Conservation (phyloP, 2,888 invertebrate species). For the Mongoloraphidia duomilia region DNA sequence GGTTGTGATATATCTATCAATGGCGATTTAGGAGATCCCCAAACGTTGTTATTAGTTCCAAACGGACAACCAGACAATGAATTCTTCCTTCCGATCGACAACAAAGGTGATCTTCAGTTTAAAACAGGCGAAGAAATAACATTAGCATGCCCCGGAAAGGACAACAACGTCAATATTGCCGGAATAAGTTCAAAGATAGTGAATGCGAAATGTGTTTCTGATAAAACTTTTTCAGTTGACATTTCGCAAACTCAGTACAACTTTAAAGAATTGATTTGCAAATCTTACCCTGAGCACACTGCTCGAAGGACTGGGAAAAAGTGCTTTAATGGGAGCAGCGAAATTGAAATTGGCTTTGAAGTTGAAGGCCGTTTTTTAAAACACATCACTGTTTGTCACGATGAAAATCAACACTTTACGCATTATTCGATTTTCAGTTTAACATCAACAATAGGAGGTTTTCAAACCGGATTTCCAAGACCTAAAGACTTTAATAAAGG, state of each 20-base stretch:
- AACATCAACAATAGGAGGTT: slow-evolving; percentile 31
- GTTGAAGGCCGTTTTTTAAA: slow-evolving; percentile 32
- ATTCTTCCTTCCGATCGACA: slow-evolving; percentile 13
- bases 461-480: slow-evolving; percentile 33
- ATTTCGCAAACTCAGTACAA: slow-evolving; percentile 10
- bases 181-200: neutral
- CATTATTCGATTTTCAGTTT: slow-evolving; percentile 37
- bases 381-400: slow-evolving; percentile 38
- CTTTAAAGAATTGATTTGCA: slow-evolving; percentile 32
- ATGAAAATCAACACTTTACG: slow-evolving; percentile 33
- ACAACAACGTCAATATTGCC: neutral
- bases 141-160: slow-evolving; percentile 16
- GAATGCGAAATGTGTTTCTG: slow-evolving; percentile 17
- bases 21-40: slow-evolving; percentile 38
- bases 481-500: slow-evolving; percentile 35
- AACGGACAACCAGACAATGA: slow-evolving; percentile 15
- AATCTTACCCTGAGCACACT: slow-evolving; percentile 26
- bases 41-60: slow-evolving; percentile 40
- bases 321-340: slow-evolving; percentile 31
- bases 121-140: slow-evolving; percentile 10
- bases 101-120: slow-evolving; percentile 12
- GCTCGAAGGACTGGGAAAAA: slow-evolving; percentile 29
- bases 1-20: too few species aligned
- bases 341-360: slow-evolving; percentile 38
- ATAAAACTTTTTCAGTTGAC: slow-evolving; percentile 15